Conservation (phyloP, 2,113 vertebrate species). For the Eira barbara region DNA sequence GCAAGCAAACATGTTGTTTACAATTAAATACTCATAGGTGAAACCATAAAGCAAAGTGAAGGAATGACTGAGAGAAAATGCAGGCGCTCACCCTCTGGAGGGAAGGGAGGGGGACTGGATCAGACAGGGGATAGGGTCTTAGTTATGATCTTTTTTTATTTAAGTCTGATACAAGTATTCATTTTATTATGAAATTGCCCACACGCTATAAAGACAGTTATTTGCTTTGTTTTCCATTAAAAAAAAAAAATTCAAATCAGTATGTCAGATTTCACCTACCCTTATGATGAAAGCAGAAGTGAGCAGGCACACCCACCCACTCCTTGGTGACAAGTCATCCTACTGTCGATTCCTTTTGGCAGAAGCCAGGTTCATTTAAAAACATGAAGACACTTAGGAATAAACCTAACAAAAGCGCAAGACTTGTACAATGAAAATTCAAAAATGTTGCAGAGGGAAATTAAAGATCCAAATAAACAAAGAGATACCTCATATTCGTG, state of each 20-base stretch:
- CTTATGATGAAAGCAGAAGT: not conserved
- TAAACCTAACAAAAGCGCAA: not conserved
- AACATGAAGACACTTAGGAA: not conserved
- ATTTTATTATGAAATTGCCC: not conserved
- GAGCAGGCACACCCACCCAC: not conserved
- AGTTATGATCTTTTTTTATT: too few species aligned
- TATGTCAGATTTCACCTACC: not conserved
- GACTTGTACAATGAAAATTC: not conserved
- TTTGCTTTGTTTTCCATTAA: not conserved
- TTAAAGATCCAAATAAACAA: not conserved
- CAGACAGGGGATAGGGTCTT: not conserved
- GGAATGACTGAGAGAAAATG: not conserved
- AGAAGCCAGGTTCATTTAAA: not conserved
- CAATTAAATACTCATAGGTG: not conserved
- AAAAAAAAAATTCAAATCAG: not conserved
- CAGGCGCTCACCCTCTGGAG: not conserved
- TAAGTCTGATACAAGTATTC: not conserved
- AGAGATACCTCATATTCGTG: not conserved
- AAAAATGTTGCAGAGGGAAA: not conserved
- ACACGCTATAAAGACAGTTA: not conserved
- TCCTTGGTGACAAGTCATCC: not conserved
- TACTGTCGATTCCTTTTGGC: not conserved
- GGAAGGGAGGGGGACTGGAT: not conserved
- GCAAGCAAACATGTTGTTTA: not conserved
- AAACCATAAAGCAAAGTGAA: not conserved